Evolutionary conservation across 1,140 invertebrate species (phyloP).

Genomic region (Ectropis grisescens): DNA sequence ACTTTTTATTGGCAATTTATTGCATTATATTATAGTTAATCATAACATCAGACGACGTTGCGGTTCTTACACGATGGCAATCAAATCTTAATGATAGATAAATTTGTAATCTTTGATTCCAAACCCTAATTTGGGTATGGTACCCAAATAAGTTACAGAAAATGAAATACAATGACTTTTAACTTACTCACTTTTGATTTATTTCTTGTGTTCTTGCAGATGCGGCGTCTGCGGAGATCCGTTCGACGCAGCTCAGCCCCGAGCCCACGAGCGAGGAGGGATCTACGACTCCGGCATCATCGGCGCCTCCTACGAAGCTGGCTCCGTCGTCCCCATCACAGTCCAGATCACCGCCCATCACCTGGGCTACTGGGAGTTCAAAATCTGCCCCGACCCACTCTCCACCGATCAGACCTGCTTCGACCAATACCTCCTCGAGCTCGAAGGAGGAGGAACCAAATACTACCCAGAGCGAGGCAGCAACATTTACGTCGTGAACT

Average conservation of each 20-base stretch:
- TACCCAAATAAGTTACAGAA: too few relatives aligned
- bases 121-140: too few relatives aligned
- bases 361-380: conserved; percentile 89
- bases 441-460: conserved; percentile 62
- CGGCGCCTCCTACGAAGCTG: conserved; percentile 77
- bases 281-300: conserved; percentile 83
- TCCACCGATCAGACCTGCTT: conserved; percentile 80
- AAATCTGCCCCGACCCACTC: conserved; percentile 75
- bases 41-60: too few relatives aligned
- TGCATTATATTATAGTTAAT: too few relatives aligned
- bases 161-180: too few relatives aligned
- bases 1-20: too few relatives aligned
- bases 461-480: conserved; percentile 83
- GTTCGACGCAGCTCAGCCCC: conserved; percentile 78
- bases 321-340: conserved; percentile 75
- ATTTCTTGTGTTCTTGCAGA: too few relatives aligned
- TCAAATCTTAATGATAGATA: too few relatives aligned
- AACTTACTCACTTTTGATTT: too few relatives aligned
- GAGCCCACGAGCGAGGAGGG: conserved; percentile 87
- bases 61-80: too few relatives aligned
- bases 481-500: conserved; percentile 78
- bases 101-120: too few relatives aligned
- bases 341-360: conserved; percentile 85
- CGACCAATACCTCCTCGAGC: conserved; percentile 76
- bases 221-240: conserved; percentile 90